A percentile compares a stretch with the other conserved stretches of the same genome.
Evolutionary conservation across 1,140 invertebrate species (phyloP).

Genomic region (Sinonovacula constricta): DNA sequence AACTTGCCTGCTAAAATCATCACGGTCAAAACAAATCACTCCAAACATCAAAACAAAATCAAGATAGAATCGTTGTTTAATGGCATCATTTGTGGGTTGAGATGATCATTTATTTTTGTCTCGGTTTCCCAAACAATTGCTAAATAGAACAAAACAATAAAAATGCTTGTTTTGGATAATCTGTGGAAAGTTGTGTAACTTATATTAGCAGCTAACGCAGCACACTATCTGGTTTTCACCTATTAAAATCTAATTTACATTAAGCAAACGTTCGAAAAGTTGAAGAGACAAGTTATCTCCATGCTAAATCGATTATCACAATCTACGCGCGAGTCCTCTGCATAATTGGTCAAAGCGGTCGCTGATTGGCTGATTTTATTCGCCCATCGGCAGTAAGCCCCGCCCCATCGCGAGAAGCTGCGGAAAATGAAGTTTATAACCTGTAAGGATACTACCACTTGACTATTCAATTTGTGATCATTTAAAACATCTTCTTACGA

Average conservation of each 20-base stretch:
- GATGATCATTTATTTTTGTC: background rate
- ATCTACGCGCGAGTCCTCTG: background rate
- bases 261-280: background rate
- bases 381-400: background rate
- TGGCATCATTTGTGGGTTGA: background rate
- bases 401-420: background rate
- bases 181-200: background rate
- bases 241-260: background rate
- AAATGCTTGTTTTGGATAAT: background rate
- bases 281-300: background rate
- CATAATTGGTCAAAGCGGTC: background rate
- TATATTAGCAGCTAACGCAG: background rate
- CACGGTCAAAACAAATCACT: too few species aligned
- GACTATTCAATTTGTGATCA: slow-evolving; percentile 52
- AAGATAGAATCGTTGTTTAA: background rate
- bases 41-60: background rate
- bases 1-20: too few species aligned
- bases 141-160: too few species aligned
- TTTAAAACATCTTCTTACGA: slow-evolving; percentile 2
- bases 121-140: background rate
- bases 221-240: background rate
- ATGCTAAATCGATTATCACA: background rate
- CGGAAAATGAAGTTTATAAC: background rate
- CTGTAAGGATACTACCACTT: slow-evolving; percentile 39
- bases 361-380: background rate